Evolutionary conservation across 2,797 vertebrate genomes (phyloP).

Genomic region (Synanceia verrucosa): DNA sequence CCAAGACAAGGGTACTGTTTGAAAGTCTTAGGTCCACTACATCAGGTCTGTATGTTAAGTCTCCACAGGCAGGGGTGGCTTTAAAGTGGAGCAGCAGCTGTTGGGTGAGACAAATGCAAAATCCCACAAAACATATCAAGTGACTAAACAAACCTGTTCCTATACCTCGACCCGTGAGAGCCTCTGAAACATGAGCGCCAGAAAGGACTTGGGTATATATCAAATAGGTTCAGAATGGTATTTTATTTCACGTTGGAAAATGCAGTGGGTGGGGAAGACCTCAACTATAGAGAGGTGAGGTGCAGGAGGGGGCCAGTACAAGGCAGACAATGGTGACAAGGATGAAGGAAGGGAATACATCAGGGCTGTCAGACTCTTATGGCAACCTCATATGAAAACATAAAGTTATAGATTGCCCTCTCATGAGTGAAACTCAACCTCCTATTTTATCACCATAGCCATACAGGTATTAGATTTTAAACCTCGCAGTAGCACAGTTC

Average conservation of each 20-base stretch:
- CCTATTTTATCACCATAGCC: constrained; percentile 8
- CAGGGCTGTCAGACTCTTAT: constrained; percentile 35
- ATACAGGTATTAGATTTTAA: constrained; percentile 13
- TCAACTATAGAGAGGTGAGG: constrained; percentile 1
- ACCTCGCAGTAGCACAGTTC: constrained; percentile 34
- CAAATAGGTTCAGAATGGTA: constrained; percentile 61
- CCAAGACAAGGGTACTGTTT: not conserved
- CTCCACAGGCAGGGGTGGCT: not conserved
- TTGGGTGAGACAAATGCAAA: constrained; percentile 56
- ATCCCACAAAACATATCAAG: constrained; percentile 49
- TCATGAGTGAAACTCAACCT: constrained; percentile 8
- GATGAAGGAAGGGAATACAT: constrained; percentile 29
- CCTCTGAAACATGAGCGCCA: constrained; percentile 46
- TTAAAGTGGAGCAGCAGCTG: constrained; percentile 52
- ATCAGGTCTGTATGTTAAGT: not conserved
- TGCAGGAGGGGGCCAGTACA: constrained; percentile 39
- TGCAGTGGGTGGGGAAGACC: constrained; percentile 33
- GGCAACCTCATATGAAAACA: constrained; percentile 36
- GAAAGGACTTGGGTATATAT: constrained; percentile 33
- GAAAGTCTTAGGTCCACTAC: not conserved
- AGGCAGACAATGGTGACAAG: constrained; percentile 67
- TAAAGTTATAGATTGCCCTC: constrained; percentile 35
- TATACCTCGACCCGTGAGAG: not conserved
- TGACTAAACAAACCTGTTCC: constrained; percentile 56
- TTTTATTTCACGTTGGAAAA: constrained; percentile 82